Evolutionary conservation across 2,888 invertebrate species (phyloP).

Genomic region (Pollenia angustigena): DNA sequence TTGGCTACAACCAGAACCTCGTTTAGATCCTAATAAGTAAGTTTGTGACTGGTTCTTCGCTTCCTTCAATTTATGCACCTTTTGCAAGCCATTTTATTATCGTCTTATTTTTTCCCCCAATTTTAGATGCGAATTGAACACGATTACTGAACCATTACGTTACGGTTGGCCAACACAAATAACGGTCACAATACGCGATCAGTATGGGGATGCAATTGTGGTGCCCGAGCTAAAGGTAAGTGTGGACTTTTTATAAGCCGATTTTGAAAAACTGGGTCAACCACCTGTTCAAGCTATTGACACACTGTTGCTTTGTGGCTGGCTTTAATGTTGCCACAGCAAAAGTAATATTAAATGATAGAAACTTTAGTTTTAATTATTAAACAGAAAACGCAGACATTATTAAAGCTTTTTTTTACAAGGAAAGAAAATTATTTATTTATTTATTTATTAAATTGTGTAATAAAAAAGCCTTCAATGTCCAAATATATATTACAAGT

Average conservation of each 20-base stretch:
- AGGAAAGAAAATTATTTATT: too few species aligned
- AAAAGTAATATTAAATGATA: not conserved
- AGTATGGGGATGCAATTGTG: constrained; percentile 94
- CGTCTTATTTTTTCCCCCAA: not conserved
- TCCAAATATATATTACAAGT: too few species aligned
- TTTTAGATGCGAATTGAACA: constrained; percentile 91
- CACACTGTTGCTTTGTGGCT: not conserved
- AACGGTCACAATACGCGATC: constrained; percentile 93
- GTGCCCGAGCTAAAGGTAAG: constrained; percentile 93
- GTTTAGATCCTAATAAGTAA: constrained; percentile 90
- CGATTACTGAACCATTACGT: constrained; percentile 88
- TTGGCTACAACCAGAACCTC: constrained; percentile 97
- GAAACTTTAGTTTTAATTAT: too few species aligned
- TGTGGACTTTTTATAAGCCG: not conserved
- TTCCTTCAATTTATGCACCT: not conserved
- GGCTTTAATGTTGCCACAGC: not conserved
- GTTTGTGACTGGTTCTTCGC: constrained; percentile 41
- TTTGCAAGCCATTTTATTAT: not conserved
- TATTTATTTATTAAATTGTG: too few species aligned
- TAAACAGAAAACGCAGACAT: too few species aligned
- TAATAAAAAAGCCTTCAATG: too few species aligned
- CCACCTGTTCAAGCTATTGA: not conserved
- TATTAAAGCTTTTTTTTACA: too few species aligned
- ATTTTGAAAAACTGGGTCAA: constrained; percentile 14
- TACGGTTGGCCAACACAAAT: constrained; percentile 94